Percentiles rank a stretch among this genome's conserved stretches.
phyloP scores from a whole-genome alignment of 2,888 invertebrate genomes.

The Axea sp. region DNA sequence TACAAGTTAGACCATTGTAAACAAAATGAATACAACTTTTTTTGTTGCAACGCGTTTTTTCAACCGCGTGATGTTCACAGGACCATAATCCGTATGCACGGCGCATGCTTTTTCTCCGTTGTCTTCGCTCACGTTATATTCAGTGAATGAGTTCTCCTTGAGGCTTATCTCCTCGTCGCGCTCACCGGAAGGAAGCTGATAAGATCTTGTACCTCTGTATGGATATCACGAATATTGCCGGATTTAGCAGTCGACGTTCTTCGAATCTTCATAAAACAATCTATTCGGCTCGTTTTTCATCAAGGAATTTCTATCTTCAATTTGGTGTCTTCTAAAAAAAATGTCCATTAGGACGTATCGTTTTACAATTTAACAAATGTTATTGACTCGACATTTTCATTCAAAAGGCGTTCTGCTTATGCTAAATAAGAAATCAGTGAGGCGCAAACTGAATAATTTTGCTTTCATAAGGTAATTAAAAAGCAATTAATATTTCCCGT shows the following conservation, averaged over 20 bases:
- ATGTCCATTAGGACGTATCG: too few species aligned
- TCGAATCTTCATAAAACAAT: slow-evolving; percentile 51
- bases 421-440: slow-evolving; percentile 36
- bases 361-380: too few species aligned
- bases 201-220: slow-evolving; percentile 58
- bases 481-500: slow-evolving; percentile 58
- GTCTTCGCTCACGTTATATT: slow-evolving; percentile 35
- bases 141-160: slow-evolving; percentile 58
- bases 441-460: slow-evolving; percentile 44
- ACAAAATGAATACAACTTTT: neutral
- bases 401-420: neutral
- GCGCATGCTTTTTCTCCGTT: slow-evolving; percentile 29
- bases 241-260: slow-evolving; percentile 48
- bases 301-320: too few species aligned
- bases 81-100: slow-evolving; percentile 7
- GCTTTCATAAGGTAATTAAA: slow-evolving; percentile 59
- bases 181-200: slow-evolving; percentile 64
- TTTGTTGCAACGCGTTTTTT: slow-evolving; percentile 5
- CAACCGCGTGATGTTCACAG: slow-evolving; percentile 1
- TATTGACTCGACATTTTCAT: too few species aligned
- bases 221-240: slow-evolving; percentile 58
- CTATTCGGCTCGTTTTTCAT: slow-evolving; percentile 25
- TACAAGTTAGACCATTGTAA: neutral
- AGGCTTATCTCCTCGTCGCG: slow-evolving; percentile 59
- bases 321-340: too few species aligned